phyloP scores from a whole-genome alignment of 2,888 invertebrate species.

The Drosophila birchii region DNA sequence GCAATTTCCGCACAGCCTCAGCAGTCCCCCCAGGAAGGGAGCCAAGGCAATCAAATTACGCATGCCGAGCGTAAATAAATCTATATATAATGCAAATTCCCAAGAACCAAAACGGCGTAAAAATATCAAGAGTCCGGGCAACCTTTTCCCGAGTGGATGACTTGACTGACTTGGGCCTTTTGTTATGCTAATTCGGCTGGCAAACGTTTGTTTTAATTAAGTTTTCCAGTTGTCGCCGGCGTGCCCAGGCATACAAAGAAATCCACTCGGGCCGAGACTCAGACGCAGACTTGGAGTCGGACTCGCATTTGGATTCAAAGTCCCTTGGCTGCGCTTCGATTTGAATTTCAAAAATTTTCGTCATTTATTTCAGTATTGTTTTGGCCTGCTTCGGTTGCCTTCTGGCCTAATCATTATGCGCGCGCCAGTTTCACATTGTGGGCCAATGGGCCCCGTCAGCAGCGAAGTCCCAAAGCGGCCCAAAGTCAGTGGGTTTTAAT shows the following conservation, averaged over 20 bases:
- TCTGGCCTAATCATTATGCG: slow-evolving; percentile 54
- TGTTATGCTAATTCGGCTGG: slow-evolving; percentile 75
- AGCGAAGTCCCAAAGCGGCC: slow-evolving; percentile 7
- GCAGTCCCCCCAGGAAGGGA: not conserved
- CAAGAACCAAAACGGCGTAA: slow-evolving; percentile 38
- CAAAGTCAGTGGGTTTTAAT: slow-evolving; percentile 47
- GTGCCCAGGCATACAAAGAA: slow-evolving; percentile 63
- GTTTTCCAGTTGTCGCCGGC: slow-evolving; percentile 60
- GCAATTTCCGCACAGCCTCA: slow-evolving; percentile 64
- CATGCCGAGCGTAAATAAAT: slow-evolving; percentile 68
- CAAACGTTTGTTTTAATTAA: slow-evolving; percentile 80
- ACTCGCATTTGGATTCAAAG: slow-evolving; percentile 20
- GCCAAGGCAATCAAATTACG: slow-evolving; percentile 69
- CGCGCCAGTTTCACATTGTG: slow-evolving; percentile 51
- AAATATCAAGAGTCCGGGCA: slow-evolving; percentile 57
- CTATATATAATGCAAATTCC: slow-evolving; percentile 49
- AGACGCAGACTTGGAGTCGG: slow-evolving; percentile 21
- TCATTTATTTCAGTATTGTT: slow-evolving; percentile 32
- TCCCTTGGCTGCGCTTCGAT: slow-evolving; percentile 49
- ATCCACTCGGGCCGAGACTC: slow-evolving; percentile 51
- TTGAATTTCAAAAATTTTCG: slow-evolving; percentile 60
- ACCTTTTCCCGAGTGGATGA: slow-evolving; percentile 57
- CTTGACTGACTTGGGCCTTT: slow-evolving; percentile 57
- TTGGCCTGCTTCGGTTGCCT: slow-evolving; percentile 14
- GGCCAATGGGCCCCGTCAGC: slow-evolving; percentile 23